Conservation (phyloP, 2,797 vertebrate genomes). For the Oryzias dopingdopingensis region DNA sequence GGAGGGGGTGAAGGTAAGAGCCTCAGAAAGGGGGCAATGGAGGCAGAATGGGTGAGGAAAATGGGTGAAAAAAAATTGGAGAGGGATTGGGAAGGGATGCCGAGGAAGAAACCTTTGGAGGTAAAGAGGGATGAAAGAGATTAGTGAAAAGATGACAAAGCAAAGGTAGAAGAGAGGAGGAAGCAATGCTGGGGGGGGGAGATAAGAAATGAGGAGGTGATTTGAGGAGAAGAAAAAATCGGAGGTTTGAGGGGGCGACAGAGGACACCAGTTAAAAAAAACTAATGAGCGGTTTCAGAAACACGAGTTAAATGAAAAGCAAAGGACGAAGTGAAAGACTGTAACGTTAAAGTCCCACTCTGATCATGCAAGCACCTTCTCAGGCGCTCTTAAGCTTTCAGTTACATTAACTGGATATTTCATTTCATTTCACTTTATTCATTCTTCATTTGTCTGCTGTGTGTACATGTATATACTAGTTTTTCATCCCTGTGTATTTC, state of each 20-base stretch:
- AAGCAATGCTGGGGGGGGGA: neutral
- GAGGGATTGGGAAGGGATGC: conserved; percentile 18
- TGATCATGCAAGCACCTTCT: no score
- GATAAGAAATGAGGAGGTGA: conserved; percentile 1
- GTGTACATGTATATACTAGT: no score
- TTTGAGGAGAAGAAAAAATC: conserved; percentile 1
- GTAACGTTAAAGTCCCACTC: no score
- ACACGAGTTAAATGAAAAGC: no score
- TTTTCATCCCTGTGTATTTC: no score
- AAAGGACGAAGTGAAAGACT: no score
- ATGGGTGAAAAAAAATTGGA: conserved; percentile 12
- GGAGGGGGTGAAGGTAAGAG: conserved; percentile 23
- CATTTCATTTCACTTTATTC: no score
- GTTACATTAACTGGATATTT: no score
- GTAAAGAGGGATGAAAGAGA: neutral
- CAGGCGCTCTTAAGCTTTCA: no score
- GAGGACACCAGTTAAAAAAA: conserved; percentile 12
- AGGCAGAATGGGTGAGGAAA: conserved; percentile 33
- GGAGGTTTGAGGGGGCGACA: conserved; percentile 15
- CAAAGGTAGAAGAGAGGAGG: neutral
- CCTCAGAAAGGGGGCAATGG: conserved; percentile 3
- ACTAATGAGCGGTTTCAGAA: neutral
- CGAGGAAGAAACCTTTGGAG: neutral
- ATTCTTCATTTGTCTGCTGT: no score
- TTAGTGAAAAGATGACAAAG: neutral